Evolutionary conservation across 2,888 invertebrate species (phyloP), one percentile per base, ranked within the genome.

Genomic region (Cheilosia urbana): DNA sequence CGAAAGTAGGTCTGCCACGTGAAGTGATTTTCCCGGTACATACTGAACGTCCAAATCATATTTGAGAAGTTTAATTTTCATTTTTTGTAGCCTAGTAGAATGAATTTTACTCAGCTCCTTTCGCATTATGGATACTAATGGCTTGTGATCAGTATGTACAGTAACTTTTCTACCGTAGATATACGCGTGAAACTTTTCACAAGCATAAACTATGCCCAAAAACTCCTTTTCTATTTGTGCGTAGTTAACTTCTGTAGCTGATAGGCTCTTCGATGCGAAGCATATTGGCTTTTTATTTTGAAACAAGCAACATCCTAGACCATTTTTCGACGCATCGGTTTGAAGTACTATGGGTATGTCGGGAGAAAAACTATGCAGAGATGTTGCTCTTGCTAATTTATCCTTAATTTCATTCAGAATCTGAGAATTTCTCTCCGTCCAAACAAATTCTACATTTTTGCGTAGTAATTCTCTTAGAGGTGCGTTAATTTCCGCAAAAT

Each of bases 201-300:
- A 77, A 2, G 60, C 89, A 17, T 62, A 75, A 9, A 73, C 53
- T 7, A 73, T 49, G 34, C 24, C 57, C 3, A 65, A 34, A 17
- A 69, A 21, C 15, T 69, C 76, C 17, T 76, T 81, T 87, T 37
- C 87, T 21, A 88, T 87, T 21, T 81, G 68, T 15, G 85, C 81
- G 62, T 84, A 87, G 17, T 71, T 85, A 45, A 24, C 42, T 76
- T 90, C 88, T 15, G 87, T 88, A n/a, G 87, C 76, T 40, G 89
- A 88, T 42, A 88, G 63, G 34, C 80, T 81, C 58, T 88, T 81
- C 1, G 89, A 89, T 51, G 88, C 88, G 84, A 88, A 89, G 2
- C 87, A 21, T 2, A 84, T 68, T 15, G 55, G 55, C 9, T 55
- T 55, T 3, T 9, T n/a, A 6, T 27, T n/a, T 7, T 55, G 55